Evolutionary conservation across 1,140 invertebrate species (phyloP), one percentile per base, ranked within the genome.

Genomic region (Schlechtendalia chinensis): DNA sequence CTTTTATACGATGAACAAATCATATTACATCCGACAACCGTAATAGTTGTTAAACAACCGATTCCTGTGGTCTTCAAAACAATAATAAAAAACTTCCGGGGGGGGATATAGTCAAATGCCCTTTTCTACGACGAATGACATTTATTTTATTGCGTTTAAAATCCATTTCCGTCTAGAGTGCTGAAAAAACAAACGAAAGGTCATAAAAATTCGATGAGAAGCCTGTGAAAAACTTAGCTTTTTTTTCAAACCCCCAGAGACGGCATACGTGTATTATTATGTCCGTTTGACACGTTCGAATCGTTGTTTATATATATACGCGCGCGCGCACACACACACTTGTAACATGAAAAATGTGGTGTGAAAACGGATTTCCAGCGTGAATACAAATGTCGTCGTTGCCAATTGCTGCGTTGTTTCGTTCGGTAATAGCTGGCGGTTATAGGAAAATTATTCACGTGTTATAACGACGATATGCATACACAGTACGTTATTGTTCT

Each of bases 141-240:
- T 79, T 79, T 79, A 61, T 61, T 79, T 79, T 63, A 63, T 79
- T 63, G 58, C 58, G 47, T 79, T 79, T 63, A 39, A 63, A 79
- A 79, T 27, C n/a, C 58, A 61, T 50, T 47, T 79, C 45, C 45
- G 39, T 63, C 58, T 61, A 24, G 39, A 77, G 56, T 39, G 17
- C 29, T 58, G 10, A 27, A 59, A n/a, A 22, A 79, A 79, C 24
- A 24, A 50, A 79, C 75, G 56, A 79, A 79, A 79, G 75, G 75
- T 79, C 75, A 79, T 63, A 63, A 61, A 50, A 63, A 63, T 79
- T 79, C 58, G 56, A 61, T 50, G 75, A 50, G 32, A 63, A 53
- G 8, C 69, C 27, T 1, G 5, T 27, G 27, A 72, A 71, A 72
- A 27, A 53, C 50, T 72, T 69, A 11, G 67, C 24, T 27, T 14